phyloP scores from a whole-genome alignment of 2,888 invertebrate species.

The Drosophila fungiperda region DNA sequence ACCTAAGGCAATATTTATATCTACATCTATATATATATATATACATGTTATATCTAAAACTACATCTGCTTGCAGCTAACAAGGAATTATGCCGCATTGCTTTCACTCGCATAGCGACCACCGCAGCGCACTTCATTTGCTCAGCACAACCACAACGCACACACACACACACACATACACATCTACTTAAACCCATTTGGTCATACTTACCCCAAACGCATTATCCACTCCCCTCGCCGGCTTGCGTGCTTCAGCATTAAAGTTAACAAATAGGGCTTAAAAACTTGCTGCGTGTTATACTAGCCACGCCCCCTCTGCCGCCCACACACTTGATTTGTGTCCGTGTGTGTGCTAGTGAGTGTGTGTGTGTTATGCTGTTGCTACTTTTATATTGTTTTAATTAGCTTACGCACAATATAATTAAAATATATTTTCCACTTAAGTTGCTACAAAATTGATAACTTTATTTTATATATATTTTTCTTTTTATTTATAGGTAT shows the following conservation, averaged over 20 bases:
- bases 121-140: constrained; percentile 58
- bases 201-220: constrained; percentile 6
- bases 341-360: neutral
- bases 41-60: constrained; percentile 23
- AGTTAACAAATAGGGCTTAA: constrained; percentile 77
- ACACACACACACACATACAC: constrained; percentile 16
- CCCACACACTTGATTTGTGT: constrained; percentile 14
- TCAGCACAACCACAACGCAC: constrained; percentile 30
- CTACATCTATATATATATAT: neutral
- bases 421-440: constrained; percentile 63
- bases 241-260: constrained; percentile 56
- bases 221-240: constrained; percentile 18
- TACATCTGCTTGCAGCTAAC: constrained; percentile 42
- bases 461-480: constrained; percentile 51
- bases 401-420: constrained; percentile 67
- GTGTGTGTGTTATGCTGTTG: constrained; percentile 14
- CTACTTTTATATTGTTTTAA: constrained; percentile 54
- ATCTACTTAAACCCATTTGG: neutral
- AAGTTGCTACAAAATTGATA: constrained; percentile 37
- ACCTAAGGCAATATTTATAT: neutral
- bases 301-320: constrained; percentile 28
- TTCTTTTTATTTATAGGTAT: constrained; percentile 5
- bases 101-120: constrained; percentile 38
- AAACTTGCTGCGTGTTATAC: constrained; percentile 62
- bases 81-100: constrained; percentile 59